Conservation (phyloP, 2,888 invertebrate genomes). For the Agriopis aurantiaria region DNA sequence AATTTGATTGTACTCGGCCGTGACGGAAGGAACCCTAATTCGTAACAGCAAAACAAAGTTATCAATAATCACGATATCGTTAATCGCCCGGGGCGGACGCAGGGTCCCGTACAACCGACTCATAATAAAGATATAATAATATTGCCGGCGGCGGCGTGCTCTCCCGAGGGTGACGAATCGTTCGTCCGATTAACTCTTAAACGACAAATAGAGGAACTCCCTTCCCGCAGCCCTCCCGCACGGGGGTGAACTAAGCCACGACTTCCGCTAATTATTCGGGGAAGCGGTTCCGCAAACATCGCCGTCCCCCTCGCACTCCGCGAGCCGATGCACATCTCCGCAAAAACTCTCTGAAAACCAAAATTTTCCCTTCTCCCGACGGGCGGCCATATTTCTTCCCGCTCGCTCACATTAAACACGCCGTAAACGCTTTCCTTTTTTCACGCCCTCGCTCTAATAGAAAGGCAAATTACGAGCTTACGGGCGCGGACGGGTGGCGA, state of each 20-base stretch:
- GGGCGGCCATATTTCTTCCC: conserved; percentile 85
- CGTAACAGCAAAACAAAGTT: conserved; percentile 67
- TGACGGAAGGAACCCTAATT: conserved; percentile 33
- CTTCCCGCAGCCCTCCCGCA: conserved; percentile 75
- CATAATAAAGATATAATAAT: conserved; percentile 85
- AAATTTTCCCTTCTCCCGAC: conserved; percentile 85
- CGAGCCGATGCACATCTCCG: conserved; percentile 83
- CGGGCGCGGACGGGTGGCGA: conserved; percentile 86
- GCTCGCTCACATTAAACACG: conserved; percentile 85
- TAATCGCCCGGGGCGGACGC: conserved; percentile 74
- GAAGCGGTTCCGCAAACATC: conserved; percentile 75
- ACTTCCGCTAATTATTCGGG: conserved; percentile 85
- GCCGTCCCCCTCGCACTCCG: conserved; percentile 77
- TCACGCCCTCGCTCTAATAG: conserved; percentile 87
- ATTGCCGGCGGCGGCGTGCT: conserved; percentile 72
- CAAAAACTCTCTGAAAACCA: conserved; percentile 85
- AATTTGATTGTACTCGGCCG: conserved; percentile 26
- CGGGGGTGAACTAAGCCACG: conserved; percentile 84
- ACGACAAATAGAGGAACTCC: conserved; percentile 86
- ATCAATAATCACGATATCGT: conserved; percentile 83
- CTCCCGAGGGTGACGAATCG: conserved; percentile 85
- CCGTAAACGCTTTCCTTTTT: conserved; percentile 87
- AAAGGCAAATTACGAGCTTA: conserved; percentile 87
- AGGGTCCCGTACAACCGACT: conserved; percentile 66
- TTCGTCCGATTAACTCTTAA: conserved; percentile 86